Conservation (phyloP, 2,888 invertebrate genomes). For the Oasisia sp. region DNA sequence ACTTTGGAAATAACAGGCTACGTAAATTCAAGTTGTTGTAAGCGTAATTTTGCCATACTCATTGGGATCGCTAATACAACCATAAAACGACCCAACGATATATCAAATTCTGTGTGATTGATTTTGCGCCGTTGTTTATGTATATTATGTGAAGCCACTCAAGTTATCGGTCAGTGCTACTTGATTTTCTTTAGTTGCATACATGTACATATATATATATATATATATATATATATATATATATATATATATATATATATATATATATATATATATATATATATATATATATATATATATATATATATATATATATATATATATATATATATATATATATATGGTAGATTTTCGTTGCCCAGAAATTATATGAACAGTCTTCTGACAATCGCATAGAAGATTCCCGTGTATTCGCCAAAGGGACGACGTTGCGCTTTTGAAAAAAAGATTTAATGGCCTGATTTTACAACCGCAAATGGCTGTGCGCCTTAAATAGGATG, state of each 20-base stretch:
- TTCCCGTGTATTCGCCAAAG: neutral
- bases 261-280: neutral
- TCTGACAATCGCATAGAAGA: neutral
- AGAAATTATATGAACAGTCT: neutral
- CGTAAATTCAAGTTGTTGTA: too few species aligned
- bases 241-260: neutral
- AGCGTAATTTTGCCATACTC: too few species aligned
- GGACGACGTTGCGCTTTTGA: neutral
- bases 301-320: conserved; percentile 1
- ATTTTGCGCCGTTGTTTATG: too few species aligned
- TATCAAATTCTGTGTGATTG: too few species aligned
- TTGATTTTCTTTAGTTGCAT: too few species aligned
- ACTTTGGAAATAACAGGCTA: too few species aligned
- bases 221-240: neutral
- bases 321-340: neutral
- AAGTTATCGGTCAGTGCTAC: too few species aligned
- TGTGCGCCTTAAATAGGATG: neutral
- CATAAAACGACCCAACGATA: too few species aligned
- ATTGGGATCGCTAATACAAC: too few species aligned
- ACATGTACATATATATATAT: neutral
- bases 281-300: conserved; percentile 1
- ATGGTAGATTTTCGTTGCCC: neutral
- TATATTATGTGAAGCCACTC: too few species aligned
- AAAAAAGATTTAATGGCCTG: neutral
- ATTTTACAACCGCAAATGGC: neutral